Conservation (phyloP, 1,140 invertebrate genomes). For the Marisa cornuarietis region DNA sequence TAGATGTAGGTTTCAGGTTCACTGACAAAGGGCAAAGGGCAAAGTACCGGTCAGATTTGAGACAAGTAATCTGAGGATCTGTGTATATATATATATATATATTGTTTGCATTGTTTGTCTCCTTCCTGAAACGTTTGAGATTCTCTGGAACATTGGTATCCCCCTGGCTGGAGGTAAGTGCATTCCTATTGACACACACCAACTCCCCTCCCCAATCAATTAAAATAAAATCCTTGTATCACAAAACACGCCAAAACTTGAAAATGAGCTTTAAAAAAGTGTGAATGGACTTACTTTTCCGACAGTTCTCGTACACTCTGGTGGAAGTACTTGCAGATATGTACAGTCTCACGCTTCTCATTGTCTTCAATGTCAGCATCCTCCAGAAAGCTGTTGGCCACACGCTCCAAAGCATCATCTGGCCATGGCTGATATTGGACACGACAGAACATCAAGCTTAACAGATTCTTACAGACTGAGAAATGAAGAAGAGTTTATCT, state of each 20-base stretch:
- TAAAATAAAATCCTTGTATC: neutral
- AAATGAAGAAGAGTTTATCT: too few species aligned
- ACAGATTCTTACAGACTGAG: too few species aligned
- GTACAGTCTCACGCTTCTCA: conserved; percentile 54
- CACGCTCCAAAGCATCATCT: conserved; percentile 64
- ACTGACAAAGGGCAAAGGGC: too few species aligned
- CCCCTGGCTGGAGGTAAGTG: too few species aligned
- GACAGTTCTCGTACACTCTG: conserved; percentile 71
- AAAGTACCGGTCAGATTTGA: too few species aligned
- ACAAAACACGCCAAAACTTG: neutral
- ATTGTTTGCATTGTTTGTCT: neutral
- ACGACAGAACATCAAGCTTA: too few species aligned
- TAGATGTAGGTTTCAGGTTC: too few species aligned
- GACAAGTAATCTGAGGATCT: neutral
- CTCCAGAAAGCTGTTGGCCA: conserved; percentile 62
- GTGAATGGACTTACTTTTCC: conserved; percentile 65
- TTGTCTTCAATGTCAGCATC: conserved; percentile 63
- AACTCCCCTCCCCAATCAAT: neutral
- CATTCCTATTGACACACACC: too few species aligned
- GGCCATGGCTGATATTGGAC: conserved; percentile 65
- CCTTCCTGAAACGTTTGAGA: too few species aligned
- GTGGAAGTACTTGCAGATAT: conserved; percentile 64
- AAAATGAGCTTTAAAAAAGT: neutral
- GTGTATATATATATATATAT: conserved; percentile 2
- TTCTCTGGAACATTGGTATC: too few species aligned